phyloP scores from a whole-genome alignment of 2,797 vertebrate species.

The Acrossocheilus fasciatus region DNA sequence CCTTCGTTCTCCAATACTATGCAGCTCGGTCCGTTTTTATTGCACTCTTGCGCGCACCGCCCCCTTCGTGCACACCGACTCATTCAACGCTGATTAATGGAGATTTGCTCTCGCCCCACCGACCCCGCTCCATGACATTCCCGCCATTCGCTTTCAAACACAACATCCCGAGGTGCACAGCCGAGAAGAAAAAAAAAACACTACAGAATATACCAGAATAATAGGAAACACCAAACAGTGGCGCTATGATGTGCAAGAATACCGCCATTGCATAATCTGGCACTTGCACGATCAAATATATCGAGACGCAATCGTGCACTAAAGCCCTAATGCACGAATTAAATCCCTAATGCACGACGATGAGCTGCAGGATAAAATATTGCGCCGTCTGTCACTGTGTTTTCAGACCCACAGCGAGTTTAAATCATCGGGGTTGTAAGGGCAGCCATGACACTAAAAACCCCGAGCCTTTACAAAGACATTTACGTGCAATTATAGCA shows the following conservation, averaged over 20 bases:
- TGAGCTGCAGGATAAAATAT: conserved; percentile 12
- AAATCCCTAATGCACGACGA: conserved; percentile 29
- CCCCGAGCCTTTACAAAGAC: conserved; percentile 20
- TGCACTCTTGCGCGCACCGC: conserved; percentile 67
- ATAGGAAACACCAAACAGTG: conserved; percentile 75
- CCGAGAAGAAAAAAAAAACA: conserved; percentile 63
- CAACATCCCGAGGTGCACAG: conserved; percentile 73
- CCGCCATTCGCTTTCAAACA: conserved; percentile 79
- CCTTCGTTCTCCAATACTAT: neutral
- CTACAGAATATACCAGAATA: conserved; percentile 71
- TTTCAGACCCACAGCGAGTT: neutral
- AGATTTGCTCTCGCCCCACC: conserved; percentile 61
- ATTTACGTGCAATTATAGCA: neutral
- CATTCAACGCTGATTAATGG: conserved; percentile 75
- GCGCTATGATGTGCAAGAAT: conserved; percentile 72
- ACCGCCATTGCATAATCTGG: conserved; percentile 81
- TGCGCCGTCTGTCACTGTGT: conserved; percentile 27
- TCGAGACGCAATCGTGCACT: conserved; percentile 56
- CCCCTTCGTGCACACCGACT: conserved; percentile 69
- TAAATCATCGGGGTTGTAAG: conserved; percentile 47
- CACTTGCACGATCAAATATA: conserved; percentile 66
- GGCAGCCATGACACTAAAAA: conserved; percentile 55
- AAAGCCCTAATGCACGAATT: conserved; percentile 40
- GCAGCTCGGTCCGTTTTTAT: conserved; percentile 29
- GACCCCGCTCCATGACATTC: conserved; percentile 66